phyloP scores from a whole-genome alignment of 2,888 invertebrate genomes.

The Harpalus rubripes region DNA sequence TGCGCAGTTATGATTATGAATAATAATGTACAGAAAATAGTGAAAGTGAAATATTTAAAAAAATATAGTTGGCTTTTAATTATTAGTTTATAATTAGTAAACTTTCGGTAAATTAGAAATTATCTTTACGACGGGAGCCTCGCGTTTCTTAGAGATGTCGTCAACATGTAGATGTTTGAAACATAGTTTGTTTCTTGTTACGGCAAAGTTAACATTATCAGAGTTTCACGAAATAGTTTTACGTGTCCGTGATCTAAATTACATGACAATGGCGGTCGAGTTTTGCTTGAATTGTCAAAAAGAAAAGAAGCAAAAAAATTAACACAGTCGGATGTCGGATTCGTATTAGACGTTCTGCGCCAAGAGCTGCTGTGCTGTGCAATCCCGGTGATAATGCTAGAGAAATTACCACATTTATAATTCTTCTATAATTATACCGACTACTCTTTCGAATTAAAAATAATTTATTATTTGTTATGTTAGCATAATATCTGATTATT shows the following conservation, averaged over 20 bases:
- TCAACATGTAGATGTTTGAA: conserved; percentile 1
- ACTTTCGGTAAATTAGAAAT: too few species aligned
- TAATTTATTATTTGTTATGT: conserved; percentile 50
- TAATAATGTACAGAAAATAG: too few species aligned
- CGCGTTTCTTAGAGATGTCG: too few species aligned
- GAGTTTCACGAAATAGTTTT: conserved; percentile 42
- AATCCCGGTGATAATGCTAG: conserved; percentile 21
- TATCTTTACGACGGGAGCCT: too few species aligned
- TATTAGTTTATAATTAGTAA: too few species aligned
- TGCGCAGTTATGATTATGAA: too few species aligned
- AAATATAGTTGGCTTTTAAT: too few species aligned
- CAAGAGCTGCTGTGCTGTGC: conserved; percentile 6
- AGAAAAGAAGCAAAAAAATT: conserved; percentile 54
- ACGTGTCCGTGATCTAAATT: conserved; percentile 57
- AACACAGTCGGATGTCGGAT: conserved; percentile 48
- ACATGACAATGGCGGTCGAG: conserved; percentile 49
- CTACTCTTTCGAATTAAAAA: conserved; percentile 40
- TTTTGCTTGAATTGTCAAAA: conserved; percentile 60
- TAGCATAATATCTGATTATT: conserved; percentile 17
- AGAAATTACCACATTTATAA: conserved; percentile 39
- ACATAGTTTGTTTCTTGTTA: conserved; percentile 4
- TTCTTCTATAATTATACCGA: conserved; percentile 37
- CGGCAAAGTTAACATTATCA: not conserved
- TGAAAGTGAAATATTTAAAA: too few species aligned
- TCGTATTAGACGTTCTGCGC: conserved; percentile 48